phyloP scores from a whole-genome alignment of 2,797 vertebrate species.

The Protosalanx chinensis region DNA sequence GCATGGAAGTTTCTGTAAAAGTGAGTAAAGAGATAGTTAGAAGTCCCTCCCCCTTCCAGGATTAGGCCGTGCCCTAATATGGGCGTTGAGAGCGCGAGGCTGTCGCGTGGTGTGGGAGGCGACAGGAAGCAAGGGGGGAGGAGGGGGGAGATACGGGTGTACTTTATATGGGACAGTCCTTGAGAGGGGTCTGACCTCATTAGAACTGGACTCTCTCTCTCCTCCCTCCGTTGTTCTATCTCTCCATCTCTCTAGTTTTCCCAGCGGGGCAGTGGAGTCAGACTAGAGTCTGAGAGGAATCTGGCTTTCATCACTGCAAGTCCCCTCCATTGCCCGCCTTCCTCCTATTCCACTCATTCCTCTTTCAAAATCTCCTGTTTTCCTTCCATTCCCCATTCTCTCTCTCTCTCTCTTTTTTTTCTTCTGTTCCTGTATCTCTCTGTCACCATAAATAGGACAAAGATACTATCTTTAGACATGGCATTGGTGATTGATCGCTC shows the following conservation, averaged over 20 bases:
- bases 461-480: too few species aligned
- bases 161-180: conserved; percentile 68
- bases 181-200: conserved; percentile 72
- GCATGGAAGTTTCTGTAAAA: background rate
- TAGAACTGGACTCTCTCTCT: conserved; percentile 53
- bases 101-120: conserved; percentile 64
- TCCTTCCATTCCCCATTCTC: too few species aligned
- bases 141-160: background rate
- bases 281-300: too few species aligned
- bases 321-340: too few species aligned
- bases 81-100: conserved; percentile 58
- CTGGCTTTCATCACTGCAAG: too few species aligned
- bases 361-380: too few species aligned
- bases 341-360: too few species aligned
- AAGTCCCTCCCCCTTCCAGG: background rate
- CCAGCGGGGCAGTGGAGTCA: too few species aligned
- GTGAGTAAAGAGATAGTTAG: background rate
- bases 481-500: too few species aligned
- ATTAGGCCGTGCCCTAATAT: conserved; percentile 64
- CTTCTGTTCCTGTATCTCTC: too few species aligned
- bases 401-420: too few species aligned
- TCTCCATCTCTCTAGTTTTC: background rate
- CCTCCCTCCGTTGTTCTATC: background rate
- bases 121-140: conserved; percentile 47
- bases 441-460: too few species aligned